phyloP scores from a whole-genome alignment of 2,113 vertebrate species.

The Strigops habroptila region DNA sequence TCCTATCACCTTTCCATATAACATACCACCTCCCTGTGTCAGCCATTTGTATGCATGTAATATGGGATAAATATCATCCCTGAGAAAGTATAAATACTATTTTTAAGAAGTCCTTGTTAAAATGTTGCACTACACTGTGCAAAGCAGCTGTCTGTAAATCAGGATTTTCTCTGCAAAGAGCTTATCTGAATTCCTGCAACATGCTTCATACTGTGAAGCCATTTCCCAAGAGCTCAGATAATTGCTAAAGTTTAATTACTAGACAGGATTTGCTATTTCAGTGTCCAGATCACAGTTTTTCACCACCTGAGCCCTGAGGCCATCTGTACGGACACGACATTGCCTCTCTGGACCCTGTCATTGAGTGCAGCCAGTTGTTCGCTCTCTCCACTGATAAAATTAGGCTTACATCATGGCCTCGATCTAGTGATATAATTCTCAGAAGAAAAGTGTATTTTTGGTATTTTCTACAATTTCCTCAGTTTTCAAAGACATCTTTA shows the following conservation, averaged over 20 bases:
- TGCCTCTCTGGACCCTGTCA: background rate
- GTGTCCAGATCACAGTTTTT: background rate
- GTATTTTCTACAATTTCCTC: background rate
- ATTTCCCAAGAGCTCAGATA: background rate
- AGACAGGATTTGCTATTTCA: background rate
- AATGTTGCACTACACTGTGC: background rate
- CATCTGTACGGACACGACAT: background rate
- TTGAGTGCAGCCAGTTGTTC: background rate
- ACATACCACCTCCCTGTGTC: background rate
- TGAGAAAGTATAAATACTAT: background rate
- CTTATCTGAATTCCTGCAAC: background rate
- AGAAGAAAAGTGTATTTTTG: background rate
- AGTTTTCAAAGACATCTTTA: background rate
- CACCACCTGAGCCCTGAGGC: background rate
- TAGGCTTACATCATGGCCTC: background rate
- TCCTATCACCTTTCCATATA: background rate
- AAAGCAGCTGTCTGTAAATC: background rate
- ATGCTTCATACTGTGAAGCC: background rate
- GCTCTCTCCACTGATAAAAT: background rate
- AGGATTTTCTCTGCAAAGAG: background rate
- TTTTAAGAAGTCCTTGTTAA: background rate
- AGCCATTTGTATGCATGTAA: background rate
- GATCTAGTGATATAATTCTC: background rate
- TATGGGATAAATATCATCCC: background rate
- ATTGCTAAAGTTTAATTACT: background rate